Conservation (phyloP, 2,113 vertebrate species). For the Anarhynchus alexandrinus region DNA sequence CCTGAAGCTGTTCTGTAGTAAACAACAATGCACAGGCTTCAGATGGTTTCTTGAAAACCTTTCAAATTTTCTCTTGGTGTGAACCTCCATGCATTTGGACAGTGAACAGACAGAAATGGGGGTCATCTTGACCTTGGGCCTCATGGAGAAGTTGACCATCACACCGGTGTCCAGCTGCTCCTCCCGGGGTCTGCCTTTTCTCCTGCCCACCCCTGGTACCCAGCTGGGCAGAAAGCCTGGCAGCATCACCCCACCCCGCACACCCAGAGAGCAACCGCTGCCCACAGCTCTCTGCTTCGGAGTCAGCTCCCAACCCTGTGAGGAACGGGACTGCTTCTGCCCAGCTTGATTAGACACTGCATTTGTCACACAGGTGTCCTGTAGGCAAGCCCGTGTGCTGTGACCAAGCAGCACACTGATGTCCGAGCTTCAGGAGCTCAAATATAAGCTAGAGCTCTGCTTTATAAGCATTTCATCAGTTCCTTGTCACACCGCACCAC, state of each 20-base stretch:
- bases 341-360: too few relatives aligned
- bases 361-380: background rate
- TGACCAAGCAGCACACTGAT: background rate
- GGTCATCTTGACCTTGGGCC: background rate
- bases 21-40: background rate
- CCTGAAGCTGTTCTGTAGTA: constrained; percentile 1
- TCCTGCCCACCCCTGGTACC: background rate
- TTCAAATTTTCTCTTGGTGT: background rate
- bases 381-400: background rate
- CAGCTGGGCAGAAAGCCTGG: background rate
- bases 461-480: background rate
- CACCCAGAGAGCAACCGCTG: background rate
- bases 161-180: background rate
- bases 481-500: background rate
- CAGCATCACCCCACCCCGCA: background rate
- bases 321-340: background rate
- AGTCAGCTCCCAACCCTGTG: background rate
- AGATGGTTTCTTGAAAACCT: background rate
- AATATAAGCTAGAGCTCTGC: background rate
- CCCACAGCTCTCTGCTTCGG: background rate
- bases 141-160: background rate
- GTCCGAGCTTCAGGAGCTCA: background rate
- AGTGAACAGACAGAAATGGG: background rate
- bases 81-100: background rate
- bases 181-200: background rate